Percentiles rank a stretch among this genome's conserved stretches.
Evolutionary conservation across 2,888 invertebrate genomes (phyloP).

Genomic region (Palloptera scutellata): DNA sequence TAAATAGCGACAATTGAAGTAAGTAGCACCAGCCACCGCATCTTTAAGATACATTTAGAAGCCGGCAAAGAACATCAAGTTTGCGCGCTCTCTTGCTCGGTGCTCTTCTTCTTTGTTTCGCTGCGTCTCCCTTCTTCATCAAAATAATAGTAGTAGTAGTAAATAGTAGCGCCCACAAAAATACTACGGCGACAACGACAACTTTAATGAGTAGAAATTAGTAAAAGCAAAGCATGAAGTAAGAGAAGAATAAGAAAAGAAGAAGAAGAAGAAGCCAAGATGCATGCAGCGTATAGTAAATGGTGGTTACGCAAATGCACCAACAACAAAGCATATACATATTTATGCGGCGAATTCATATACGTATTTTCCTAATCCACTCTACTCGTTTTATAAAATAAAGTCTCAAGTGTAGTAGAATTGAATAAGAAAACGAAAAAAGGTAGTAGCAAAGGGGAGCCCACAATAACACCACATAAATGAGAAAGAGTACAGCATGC

Average conservation of each 20-base stretch:
- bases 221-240: conserved; percentile 41
- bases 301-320: neutral
- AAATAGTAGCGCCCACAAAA: neutral
- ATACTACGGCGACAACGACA: conserved; percentile 39
- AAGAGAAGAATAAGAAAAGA: conserved; percentile 16
- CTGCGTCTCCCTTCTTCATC: too few species aligned
- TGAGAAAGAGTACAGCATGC: too few species aligned
- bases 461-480: neutral
- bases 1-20: conserved; percentile 28
- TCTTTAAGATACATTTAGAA: conserved; percentile 45
- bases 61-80: too few species aligned
- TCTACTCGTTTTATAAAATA: too few species aligned
- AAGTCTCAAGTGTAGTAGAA: neutral
- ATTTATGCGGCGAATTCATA: too few species aligned
- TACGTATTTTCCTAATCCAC: too few species aligned
- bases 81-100: neutral
- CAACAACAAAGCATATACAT: too few species aligned
- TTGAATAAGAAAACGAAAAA: conserved; percentile 2
- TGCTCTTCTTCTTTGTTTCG: neutral
- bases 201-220: conserved; percentile 58
- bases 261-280: conserved; percentile 39
- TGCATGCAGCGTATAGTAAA: neutral
- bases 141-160: neutral
- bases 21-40: conserved; percentile 38
- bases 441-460: conserved; percentile 10